Base-by-base conservation (phyloP, 2,797 vertebrate species). In the Synanceia verrucosa region DNA sequence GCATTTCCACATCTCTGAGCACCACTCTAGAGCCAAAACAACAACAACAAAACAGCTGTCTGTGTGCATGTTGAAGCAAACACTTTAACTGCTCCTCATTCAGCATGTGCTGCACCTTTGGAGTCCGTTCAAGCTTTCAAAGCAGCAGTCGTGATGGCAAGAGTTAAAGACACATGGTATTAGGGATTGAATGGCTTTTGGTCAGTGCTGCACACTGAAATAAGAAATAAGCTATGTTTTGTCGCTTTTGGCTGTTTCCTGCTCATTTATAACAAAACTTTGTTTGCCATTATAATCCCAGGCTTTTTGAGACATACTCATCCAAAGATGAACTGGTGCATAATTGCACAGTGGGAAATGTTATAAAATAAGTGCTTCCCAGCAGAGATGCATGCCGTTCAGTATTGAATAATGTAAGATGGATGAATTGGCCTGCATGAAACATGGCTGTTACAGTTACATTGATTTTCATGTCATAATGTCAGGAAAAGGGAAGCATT, bases 321-420 rank as follows among this genome's bases (percentile, higher is more conserved):
- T 78, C 77, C 37, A 26, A 46, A 65, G 76, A 77, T 79, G 77
- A 70, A 77, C 76, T 72, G 50, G 58, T 70, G 68, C 67, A 71
- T 83, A 80, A 86, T 79, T 85, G 58, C 70, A 78, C 73, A 80
- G 73, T 53, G 47, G 76, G 79, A 65, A 78, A 65, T 23, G 64
- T 58, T 72, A 26, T 50, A 48, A 43, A 57, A 74, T 24, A 60
- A 28, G 19, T 48, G 48, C 44, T 55, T 23, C 43, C 47, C 29
- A 62, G 29, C 7, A 43, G 36, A 61, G 39, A 60, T 24, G 34
- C 43, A 47, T 33, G 14, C 37, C 56, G 9, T 48, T 60, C 10
- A 34, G 37, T 46, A 23, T 23, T 60, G 46, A 28, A 1, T 21
- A 29, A 19, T 50, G 33, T 37, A 18, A 9, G 34, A 24, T n/a